A percentile compares a stretch with the other conserved stretches of the same genome.
phyloP scores from a whole-genome alignment of 64 coral and sea anemone species.

The Trachythela sp. region DNA sequence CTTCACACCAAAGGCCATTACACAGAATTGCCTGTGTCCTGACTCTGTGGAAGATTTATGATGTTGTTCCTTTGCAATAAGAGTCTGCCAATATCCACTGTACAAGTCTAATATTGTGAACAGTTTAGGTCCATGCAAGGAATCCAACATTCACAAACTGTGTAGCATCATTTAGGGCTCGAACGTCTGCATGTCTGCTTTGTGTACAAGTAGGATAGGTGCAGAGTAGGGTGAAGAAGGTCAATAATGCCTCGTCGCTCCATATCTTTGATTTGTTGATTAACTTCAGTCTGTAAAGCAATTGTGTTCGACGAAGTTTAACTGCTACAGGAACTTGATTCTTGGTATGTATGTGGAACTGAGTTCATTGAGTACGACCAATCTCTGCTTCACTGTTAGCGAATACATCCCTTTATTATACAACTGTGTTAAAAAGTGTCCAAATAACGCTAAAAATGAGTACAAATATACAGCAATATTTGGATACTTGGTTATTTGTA shows the following conservation, averaged over 20 bases:
- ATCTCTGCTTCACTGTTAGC: conserved; percentile 24
- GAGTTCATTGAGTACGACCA: background rate
- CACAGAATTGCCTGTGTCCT: background rate
- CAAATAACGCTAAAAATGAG: too few relatives aligned
- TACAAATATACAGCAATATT: too few relatives aligned
- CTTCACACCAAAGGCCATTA: conserved; percentile 19
- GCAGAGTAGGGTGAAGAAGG: background rate
- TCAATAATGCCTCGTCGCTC: conserved; percentile 22
- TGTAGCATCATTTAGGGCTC: conserved; percentile 21
- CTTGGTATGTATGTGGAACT: conserved; percentile 32
- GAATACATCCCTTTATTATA: conserved; percentile 24
- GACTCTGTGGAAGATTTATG: conserved; percentile 2
- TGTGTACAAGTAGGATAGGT: conserved; percentile 3
- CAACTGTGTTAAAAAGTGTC: too few relatives aligned
- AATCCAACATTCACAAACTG: conserved; percentile 12
- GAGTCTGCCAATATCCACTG: too few relatives aligned
- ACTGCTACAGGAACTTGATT: too few relatives aligned
- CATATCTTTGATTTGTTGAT: conserved; percentile 30
- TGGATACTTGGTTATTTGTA: too few relatives aligned
- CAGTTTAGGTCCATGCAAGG: background rate
- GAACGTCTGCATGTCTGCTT: conserved; percentile 15
- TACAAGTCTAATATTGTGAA: conserved; percentile 41
- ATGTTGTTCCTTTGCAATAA: background rate
- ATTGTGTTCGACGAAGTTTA: too few relatives aligned
- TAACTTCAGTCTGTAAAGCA: background rate